These are phyloP conservation scores for Nannoperca australis DNA, from an alignment of 2,797 vertebrate species.

Conservation along the genomic window DNA sequence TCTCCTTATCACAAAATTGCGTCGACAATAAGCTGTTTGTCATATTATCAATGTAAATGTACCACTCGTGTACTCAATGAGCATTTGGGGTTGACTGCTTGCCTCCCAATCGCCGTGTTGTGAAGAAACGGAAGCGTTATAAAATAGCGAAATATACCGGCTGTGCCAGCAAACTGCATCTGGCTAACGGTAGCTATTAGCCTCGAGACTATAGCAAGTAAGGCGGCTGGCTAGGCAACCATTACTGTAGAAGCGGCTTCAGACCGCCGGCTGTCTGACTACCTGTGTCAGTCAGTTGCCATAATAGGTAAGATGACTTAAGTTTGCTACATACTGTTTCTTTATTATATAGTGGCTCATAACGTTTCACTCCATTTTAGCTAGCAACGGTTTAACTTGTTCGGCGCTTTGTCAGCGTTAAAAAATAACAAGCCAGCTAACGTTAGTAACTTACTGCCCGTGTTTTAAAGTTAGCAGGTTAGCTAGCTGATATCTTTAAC, in stretches of 20 bases:
- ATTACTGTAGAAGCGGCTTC: constrained; percentile 72
- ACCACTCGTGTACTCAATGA: constrained; percentile 25
- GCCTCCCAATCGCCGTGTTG: constrained; percentile 49
- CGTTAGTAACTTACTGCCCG: constrained; percentile 36
- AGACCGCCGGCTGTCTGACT: constrained; percentile 62
- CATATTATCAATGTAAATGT: constrained; percentile 5
- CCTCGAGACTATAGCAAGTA: constrained; percentile 59
- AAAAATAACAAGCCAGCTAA: constrained; percentile 36
- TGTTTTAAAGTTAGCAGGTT: constrained; percentile 71
- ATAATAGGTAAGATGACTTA: constrained; percentile 77
- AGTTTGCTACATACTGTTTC: not conserved
- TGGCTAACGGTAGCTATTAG: constrained; percentile 71
- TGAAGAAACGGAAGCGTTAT: constrained; percentile 50
- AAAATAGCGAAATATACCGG: constrained; percentile 77
- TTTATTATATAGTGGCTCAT: not conserved
- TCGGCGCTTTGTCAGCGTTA: constrained; percentile 37
- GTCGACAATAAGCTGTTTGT: constrained; percentile 52
- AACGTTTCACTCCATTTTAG: constrained; percentile 11
- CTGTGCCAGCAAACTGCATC: constrained; percentile 74
- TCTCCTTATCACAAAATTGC: constrained; percentile 61
- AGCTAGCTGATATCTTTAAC: constrained; percentile 41
- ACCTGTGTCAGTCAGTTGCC: constrained; percentile 59
- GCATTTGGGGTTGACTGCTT: constrained; percentile 22
- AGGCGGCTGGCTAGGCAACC: constrained; percentile 69
- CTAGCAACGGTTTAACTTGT: not conserved